Conservation (phyloP, 2,888 invertebrate genomes). For the Hoplodrina blanda region DNA sequence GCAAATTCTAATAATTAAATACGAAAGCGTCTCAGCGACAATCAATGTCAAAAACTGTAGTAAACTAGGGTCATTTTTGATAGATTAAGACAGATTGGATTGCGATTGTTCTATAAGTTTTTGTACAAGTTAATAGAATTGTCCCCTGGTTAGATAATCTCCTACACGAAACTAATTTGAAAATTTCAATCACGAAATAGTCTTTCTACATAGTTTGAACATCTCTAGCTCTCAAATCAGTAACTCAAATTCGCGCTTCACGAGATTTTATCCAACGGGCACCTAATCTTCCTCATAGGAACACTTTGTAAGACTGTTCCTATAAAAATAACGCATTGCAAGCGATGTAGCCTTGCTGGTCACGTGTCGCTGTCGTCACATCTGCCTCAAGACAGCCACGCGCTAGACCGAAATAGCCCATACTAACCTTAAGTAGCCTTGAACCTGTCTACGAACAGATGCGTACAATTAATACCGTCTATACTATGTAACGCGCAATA, state of each 20-base stretch:
- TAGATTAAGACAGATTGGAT: no score
- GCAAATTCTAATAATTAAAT: neutral
- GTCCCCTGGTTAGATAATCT: neutral
- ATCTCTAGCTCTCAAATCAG: neutral
- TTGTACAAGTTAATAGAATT: no score
- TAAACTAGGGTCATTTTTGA: no score
- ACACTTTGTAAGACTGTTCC: constrained; percentile 9
- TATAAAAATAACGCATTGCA: constrained; percentile 54
- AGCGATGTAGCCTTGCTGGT: constrained; percentile 49
- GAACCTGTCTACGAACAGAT: constrained; percentile 51
- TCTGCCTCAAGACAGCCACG: constrained; percentile 49
- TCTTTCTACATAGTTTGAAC: neutral
- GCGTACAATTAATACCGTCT: constrained; percentile 51
- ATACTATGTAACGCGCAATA: constrained; percentile 33
- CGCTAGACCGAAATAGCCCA: constrained; percentile 57
- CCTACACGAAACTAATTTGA: constrained; percentile 2
- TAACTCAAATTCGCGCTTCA: constrained; percentile 2
- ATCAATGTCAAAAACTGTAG: no score
- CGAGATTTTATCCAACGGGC: neutral
- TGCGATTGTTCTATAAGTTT: no score
- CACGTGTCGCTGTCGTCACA: constrained; percentile 41
- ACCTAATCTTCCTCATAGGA: constrained; percentile 10
- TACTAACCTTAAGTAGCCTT: constrained; percentile 63
- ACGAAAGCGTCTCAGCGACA: no score
- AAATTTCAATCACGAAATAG: neutral